Conservation (phyloP, 2,113 vertebrate species). For the Canis aureus region DNA sequence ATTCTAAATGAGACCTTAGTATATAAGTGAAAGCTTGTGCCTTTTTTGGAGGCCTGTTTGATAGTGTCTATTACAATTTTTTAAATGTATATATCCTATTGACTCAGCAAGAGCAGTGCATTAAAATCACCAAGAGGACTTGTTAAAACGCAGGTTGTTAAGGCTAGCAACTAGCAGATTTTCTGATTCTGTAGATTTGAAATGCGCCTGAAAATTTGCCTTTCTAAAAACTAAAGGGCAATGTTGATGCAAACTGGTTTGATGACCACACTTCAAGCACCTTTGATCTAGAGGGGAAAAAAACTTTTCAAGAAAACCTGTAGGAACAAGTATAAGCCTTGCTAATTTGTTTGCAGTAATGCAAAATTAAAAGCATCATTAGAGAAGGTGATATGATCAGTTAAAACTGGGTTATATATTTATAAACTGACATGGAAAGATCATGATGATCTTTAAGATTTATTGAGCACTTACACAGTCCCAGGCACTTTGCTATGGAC, state of each 20-base stretch:
- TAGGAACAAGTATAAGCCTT: constrained; percentile 21
- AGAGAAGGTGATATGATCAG: neutral
- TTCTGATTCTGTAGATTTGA: constrained; percentile 32
- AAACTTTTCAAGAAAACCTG: neutral
- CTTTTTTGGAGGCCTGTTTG: neutral
- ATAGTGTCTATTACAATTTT: neutral
- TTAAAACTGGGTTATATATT: neutral
- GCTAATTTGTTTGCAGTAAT: constrained; percentile 35
- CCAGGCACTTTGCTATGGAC: neutral
- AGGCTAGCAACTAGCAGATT: neutral
- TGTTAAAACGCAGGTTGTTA: constrained; percentile 23
- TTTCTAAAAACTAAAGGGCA: constrained; percentile 30
- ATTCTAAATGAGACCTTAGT: neutral
- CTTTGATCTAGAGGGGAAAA: neutral
- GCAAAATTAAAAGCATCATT: constrained; percentile 15
- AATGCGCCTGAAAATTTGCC: constrained; percentile 5
- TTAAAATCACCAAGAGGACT: neutral
- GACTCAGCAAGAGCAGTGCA: neutral
- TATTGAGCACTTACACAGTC: neutral
- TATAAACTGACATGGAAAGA: neutral
- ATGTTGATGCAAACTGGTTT: neutral
- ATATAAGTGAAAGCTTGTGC: neutral
- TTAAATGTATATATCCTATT: neutral
- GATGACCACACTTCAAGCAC: neutral
- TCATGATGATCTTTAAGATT: neutral